Base-by-base conservation (phyloP, 1,140 invertebrate genomes). In the Eueides isabella region DNA sequence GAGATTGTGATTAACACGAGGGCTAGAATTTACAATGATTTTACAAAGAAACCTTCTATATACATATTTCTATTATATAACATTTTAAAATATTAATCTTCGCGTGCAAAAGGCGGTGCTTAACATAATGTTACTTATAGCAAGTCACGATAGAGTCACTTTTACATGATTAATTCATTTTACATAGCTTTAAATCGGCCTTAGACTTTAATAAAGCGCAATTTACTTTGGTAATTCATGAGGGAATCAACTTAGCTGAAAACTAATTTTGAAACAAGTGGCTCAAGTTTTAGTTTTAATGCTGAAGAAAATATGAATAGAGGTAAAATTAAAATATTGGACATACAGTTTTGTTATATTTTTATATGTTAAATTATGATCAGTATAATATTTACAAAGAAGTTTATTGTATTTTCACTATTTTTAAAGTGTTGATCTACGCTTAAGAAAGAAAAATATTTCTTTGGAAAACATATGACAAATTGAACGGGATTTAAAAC, bases 91-190 rank as follows among this genome's bases (percentile, higher is more conserved):
- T 55, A 55, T 19, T 55, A 55, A 55, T 26, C 23, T 55, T 55
- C 11, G 48, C 48, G 48, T 55, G 48, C 48, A 23, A 55, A 3
- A 4, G 48, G 48, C 48, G 48, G 48, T 26, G 19, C 2, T 55
- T 55, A 55, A 23, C 48, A 23, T 55, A 55, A 44, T 44, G 48
- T 55, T 26, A 26, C 48, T 55, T 26, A 55, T 1, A 26, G 11
- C 23, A 26, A 55, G 48, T 55, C 48, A 55, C 48, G 48, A 55
- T 55, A 55, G 48, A 55, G 19, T 11, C 48, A 26, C 48, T 55
- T 55, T 55, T 55, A 55, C 48, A 55, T 55, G 48, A 55, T 55
- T 55, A 55, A 55, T 55, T 23, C 48, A 48, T 55, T 55, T 55
- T 55, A 55, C 23, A 55, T 55, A 26, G 48, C 19, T 55, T 55